These are phyloP conservation scores for Martes flavigula DNA, from an alignment of 2,797 vertebrate species.

Conservation along the genomic window DNA sequence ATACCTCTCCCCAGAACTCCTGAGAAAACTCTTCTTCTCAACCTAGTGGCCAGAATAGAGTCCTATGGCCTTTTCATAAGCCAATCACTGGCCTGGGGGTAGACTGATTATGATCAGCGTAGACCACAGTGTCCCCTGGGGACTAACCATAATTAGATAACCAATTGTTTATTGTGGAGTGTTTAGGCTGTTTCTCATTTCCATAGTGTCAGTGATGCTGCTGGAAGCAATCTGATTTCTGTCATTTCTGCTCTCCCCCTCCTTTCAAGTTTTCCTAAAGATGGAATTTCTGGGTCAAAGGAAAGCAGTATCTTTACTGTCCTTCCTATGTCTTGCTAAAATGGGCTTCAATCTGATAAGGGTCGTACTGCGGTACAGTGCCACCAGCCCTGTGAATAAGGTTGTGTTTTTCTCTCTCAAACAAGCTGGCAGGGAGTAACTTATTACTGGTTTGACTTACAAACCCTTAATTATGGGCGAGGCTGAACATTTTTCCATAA, in stretches of 20 bases:
- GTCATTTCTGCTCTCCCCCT: background rate
- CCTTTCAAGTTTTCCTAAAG: constrained; percentile 12
- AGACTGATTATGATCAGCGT: background rate
- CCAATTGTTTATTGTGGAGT: background rate
- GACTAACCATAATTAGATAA: background rate
- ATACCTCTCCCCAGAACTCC: background rate
- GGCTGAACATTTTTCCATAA: background rate
- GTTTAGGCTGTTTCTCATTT: background rate
- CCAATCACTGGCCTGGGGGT: background rate
- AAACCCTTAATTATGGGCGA: background rate
- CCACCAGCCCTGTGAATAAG: background rate
- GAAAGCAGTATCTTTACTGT: background rate
- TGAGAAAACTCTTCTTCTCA: background rate
- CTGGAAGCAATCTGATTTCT: background rate
- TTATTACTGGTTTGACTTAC: constrained; percentile 10
- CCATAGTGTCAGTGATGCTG: background rate
- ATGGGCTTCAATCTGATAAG: background rate
- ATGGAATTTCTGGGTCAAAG: background rate
- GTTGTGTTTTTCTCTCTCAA: background rate
- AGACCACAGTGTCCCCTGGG: background rate
- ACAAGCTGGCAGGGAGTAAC: background rate
- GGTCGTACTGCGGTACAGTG: background rate
- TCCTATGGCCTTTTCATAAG: background rate
- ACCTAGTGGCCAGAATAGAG: background rate
- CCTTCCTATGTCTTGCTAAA: background rate